These are phyloP conservation scores for Petromus typicus DNA, from an alignment of 2,113 vertebrate genomes.

Conservation along the genomic window DNA sequence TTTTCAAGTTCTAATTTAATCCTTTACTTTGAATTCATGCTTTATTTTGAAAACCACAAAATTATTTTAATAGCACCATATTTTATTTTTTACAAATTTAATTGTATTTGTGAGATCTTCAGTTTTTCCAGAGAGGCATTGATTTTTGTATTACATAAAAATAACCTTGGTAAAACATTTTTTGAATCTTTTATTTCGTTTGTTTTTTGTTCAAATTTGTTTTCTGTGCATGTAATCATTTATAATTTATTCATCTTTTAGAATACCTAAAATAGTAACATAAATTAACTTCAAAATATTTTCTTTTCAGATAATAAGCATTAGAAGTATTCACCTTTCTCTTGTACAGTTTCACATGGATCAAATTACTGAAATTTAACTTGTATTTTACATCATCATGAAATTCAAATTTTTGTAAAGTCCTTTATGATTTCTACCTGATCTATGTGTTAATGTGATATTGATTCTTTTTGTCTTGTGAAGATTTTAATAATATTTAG, in stretches of 20 bases:
- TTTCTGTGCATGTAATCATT: not conserved
- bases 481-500: not conserved
- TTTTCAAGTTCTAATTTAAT: not conserved
- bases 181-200: not conserved
- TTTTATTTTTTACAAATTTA: not conserved
- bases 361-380: not conserved
- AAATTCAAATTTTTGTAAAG: not conserved
- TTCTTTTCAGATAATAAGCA: not conserved
- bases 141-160: not conserved
- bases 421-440: not conserved
- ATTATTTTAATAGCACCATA: not conserved
- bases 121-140: not conserved
- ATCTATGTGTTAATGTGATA: not conserved
- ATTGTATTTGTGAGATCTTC: not conserved
- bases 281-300: not conserved
- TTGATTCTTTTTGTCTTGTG: not conserved
- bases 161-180: not conserved
- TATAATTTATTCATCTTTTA: not conserved
- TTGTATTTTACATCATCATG: not conserved
- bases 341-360: not conserved
- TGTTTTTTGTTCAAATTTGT: not conserved
- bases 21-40: not conserved
- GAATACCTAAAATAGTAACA: not conserved
- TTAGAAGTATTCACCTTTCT: not conserved
- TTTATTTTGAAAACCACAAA: not conserved